Base-by-base conservation (phyloP, 64 coral and sea anemone species). In the Stichodactyla helianthus region DNA sequence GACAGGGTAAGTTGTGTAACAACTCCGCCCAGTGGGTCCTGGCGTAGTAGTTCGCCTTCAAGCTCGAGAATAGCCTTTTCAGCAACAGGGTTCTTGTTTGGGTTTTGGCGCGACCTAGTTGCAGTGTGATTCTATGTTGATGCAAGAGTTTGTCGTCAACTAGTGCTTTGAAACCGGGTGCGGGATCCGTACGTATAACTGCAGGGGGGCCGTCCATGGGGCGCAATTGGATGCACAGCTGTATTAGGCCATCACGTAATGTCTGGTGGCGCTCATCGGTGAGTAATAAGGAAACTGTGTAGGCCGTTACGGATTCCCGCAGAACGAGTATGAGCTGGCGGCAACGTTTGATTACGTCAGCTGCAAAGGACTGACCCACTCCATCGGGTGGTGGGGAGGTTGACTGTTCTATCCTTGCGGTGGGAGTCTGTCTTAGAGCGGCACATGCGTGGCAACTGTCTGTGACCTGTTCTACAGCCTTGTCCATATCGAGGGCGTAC, bases 141-240 rank as follows among this genome's bases (percentile, higher is more conserved):
- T 86, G 63, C 2, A 14, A 12, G 57, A 16, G 11, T 11, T 10
- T 16, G 59, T 61, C 59, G 18, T 8, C 59, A n/a, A 53, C 52
- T 19, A 87, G 79, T 26, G 79, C 31, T 6, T 87, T 76, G 35
- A 83, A 87, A 50, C 90, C 90, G 1, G 84, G 85, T 12, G 85
- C 90, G 77, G 89, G 89, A 54, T 86, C 83, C 9, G 63, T 77
- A 31, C 76, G 60, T 82, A 88, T 50, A 6, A 86, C 35, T 17
- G 64, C 71, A 74, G 53, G 89, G 4, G 83, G 83, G 18, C 89
- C 54, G 56, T 91, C 83, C 51, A 86, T n/a, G 55, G 55, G 55
- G 55, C 55, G 55, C 55, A 57, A 57, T 57, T 57, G 44, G 74
- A 91, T 58, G 61, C 59, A 89, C 22, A 84, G 63, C 19, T 83